Evolutionary conservation across 2,888 invertebrate genomes (phyloP).

Genomic region (Branchellion lobata): DNA sequence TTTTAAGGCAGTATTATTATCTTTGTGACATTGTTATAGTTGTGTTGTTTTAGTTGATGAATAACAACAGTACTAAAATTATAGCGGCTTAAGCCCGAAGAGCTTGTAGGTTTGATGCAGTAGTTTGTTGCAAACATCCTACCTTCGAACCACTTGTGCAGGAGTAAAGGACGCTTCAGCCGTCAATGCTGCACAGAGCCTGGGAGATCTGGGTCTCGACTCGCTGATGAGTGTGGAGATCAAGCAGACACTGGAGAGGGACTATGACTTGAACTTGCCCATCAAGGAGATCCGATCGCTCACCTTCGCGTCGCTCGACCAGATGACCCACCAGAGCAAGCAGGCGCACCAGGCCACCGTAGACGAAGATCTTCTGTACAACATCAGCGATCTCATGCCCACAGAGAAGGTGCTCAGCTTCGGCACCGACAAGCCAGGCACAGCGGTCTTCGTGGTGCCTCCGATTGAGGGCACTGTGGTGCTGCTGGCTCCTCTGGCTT

Average conservation of each 20-base stretch:
- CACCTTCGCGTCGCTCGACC: constrained; percentile 51
- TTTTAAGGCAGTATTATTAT: no score
- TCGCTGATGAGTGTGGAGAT: constrained; percentile 98
- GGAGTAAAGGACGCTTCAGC: constrained; percentile 83
- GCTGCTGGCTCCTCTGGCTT: constrained; percentile 73
- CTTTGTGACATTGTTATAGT: no score
- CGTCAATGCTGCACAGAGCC: constrained; percentile 73
- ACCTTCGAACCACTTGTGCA: constrained; percentile 56
- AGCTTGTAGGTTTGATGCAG: no score
- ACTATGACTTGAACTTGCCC: constrained; percentile 83
- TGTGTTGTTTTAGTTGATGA: no score
- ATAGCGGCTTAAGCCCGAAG: no score
- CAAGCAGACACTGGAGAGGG: constrained; percentile 88
- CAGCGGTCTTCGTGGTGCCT: constrained; percentile 59
- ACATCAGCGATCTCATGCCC: constrained; percentile 70
- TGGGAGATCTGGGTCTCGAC: constrained; percentile 95
- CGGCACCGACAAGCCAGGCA: constrained; percentile 50
- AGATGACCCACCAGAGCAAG: background rate
- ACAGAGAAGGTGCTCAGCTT: constrained; percentile 70
- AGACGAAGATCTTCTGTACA: constrained; percentile 51
- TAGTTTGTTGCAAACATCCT: no score
- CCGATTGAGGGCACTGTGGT: constrained; percentile 66
- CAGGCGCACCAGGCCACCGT: constrained; percentile 41
- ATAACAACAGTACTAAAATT: no score
- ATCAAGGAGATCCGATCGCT: constrained; percentile 82